Percentiles rank a stretch among this genome's conserved stretches.
Conservation (phyloP, 2,113 vertebrate genomes). For the Tiliqua scincoides region DNA sequence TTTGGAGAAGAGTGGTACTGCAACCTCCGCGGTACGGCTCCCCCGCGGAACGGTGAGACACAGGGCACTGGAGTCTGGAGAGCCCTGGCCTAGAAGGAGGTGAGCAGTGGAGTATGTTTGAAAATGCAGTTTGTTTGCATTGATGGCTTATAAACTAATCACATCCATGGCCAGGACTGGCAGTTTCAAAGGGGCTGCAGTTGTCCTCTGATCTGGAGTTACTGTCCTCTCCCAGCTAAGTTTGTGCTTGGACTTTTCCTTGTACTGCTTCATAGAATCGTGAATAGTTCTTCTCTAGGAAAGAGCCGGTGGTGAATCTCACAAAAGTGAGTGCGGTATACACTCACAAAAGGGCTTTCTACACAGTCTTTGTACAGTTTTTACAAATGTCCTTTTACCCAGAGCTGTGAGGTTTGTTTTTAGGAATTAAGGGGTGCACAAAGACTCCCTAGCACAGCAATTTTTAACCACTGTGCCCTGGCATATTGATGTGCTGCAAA, state of each 20-base stretch:
- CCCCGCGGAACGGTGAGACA: no score
- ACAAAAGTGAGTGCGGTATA: no score
- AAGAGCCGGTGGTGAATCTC: background rate
- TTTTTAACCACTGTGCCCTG: no score
- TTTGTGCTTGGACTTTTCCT: background rate
- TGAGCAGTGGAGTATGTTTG: conserved; percentile 57
- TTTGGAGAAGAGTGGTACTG: no score
- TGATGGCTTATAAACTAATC: conserved; percentile 64
- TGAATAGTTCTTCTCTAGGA: background rate
- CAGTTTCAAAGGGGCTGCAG: conserved; percentile 32
- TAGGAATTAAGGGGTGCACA: conserved; percentile 13
- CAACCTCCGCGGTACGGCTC: no score
- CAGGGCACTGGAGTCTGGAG: no score
- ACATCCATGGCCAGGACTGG: conserved; percentile 44
- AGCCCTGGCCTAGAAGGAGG: conserved; percentile 53
- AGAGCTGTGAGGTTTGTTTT: background rate
- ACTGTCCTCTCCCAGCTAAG: fast-evolving
- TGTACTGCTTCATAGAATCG: background rate
- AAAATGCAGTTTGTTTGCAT: conserved; percentile 61
- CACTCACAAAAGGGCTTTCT: no score
- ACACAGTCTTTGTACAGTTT: background rate
- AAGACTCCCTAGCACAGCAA: conserved; percentile 2
- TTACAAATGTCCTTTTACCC: background rate
- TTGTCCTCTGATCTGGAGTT: conserved; percentile 24
- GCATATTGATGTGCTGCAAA: no score